Conservation (phyloP, 2,888 invertebrate genomes). For the Leptinotarsa rubiginosa region DNA sequence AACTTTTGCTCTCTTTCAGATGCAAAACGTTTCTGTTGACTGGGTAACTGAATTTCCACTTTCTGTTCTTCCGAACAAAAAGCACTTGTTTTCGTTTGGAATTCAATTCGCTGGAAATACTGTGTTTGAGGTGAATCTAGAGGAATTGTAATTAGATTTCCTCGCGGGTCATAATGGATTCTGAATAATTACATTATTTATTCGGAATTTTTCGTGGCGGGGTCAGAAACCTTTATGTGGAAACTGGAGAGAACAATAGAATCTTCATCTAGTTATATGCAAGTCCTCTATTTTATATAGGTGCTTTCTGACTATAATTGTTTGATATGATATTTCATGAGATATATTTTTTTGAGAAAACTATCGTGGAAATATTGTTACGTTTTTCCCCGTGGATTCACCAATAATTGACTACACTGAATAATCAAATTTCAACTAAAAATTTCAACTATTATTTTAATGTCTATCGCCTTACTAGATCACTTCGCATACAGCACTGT, state of each 20-base stretch:
- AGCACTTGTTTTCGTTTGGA: conserved; percentile 15
- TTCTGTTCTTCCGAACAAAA: conserved; percentile 30
- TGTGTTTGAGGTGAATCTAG: conserved; percentile 19
- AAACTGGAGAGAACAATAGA: neutral
- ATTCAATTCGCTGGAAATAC: conserved; percentile 13
- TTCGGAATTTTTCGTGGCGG: neutral
- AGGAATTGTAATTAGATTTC: conserved; percentile 16
- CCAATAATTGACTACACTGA: no score
- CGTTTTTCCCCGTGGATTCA: no score
- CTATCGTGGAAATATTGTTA: no score
- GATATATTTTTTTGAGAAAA: no score
- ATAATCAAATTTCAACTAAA: no score
- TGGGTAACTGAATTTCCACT: conserved; percentile 29
- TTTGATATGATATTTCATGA: no score
- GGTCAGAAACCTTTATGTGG: neutral
- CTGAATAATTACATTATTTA: conserved; percentile 9
- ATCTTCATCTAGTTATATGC: no score
- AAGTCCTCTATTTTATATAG: no score
- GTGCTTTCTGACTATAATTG: no score
- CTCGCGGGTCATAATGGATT: neutral
- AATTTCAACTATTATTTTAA: no score
- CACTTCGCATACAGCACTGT: no score
- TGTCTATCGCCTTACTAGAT: no score
- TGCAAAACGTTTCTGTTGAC: conserved; percentile 34
- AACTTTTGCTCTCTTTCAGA: conserved; percentile 26